phyloP scores from a whole-genome alignment of 2,888 invertebrate genomes.

The Idaea straminata region DNA sequence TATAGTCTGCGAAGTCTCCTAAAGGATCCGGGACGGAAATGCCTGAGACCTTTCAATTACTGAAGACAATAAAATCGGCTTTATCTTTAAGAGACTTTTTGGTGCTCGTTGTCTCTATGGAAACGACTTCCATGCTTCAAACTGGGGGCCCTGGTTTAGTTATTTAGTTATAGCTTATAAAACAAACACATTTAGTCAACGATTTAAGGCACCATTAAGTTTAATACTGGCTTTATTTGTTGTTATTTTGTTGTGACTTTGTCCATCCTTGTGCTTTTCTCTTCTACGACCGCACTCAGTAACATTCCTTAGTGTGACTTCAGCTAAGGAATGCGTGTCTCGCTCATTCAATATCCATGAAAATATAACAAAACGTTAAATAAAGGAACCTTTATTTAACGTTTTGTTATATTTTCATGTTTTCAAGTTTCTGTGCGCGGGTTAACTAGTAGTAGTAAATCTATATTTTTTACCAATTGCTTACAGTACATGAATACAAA shows the following conservation, averaged over 20 bases:
- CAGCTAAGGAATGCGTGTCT: no score
- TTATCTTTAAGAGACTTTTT: constrained; percentile 53
- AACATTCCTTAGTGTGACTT: no score
- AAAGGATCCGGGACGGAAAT: constrained; percentile 50
- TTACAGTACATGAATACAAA: neutral
- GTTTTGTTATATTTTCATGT: no score
- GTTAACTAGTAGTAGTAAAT: no score
- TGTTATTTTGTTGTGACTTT: neutral
- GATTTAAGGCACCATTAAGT: neutral
- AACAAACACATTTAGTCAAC: neutral
- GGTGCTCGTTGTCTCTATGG: constrained; percentile 21
- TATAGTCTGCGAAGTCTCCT: neutral
- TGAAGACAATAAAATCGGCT: constrained; percentile 69
- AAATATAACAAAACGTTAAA: no score
- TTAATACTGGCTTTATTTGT: neutral
- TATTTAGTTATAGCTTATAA: neutral
- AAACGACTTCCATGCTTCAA: constrained; percentile 16
- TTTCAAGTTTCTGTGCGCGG: no score
- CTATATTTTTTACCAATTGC: neutral
- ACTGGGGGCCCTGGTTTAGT: neutral
- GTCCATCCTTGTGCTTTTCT: neutral
- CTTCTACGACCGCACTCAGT: no score
- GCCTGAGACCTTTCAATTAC: constrained; percentile 73
- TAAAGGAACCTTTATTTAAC: no score
- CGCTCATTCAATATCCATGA: no score